Conservation (phyloP, 1,140 invertebrate genomes). For the Bombus vancouverensis region DNA sequence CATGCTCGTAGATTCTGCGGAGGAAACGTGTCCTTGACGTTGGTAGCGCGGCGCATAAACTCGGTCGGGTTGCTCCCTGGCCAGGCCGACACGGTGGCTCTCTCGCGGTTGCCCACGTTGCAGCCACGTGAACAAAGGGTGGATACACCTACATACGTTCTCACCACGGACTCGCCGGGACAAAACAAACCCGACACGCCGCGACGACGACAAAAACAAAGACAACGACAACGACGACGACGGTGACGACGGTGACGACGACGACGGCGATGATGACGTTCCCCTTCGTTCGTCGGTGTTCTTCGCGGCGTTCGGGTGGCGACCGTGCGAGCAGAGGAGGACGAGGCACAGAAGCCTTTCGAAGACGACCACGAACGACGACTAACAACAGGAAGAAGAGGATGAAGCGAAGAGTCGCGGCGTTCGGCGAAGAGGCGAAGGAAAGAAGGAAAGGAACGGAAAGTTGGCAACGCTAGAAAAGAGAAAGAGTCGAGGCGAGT, state of each 20-base stretch:
- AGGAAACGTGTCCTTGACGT: constrained; percentile 42
- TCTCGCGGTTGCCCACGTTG: constrained; percentile 50
- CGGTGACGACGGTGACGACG: too few relatives aligned
- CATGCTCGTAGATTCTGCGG: constrained; percentile 16
- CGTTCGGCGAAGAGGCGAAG: not conserved
- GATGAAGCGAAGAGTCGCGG: not conserved
- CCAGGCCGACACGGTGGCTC: constrained; percentile 32
- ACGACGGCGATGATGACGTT: constrained; percentile 16
- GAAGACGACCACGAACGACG: not conserved
- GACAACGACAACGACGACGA: not conserved
- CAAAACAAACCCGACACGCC: constrained; percentile 64
- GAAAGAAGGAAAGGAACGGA: not conserved
- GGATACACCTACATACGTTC: constrained; percentile 56
- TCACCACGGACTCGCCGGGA: constrained; percentile 66
- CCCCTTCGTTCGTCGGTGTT: constrained; percentile 22
- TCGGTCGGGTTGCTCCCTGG: constrained; percentile 9
- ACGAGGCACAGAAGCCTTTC: constrained; percentile 18
- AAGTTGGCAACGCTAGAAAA: not conserved
- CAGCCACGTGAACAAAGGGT: constrained; percentile 68
- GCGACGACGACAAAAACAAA: not conserved
- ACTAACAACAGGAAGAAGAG: constrained; percentile 21
- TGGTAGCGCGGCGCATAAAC: constrained; percentile 47
- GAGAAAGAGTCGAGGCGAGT: not conserved
- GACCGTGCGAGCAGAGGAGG: constrained; percentile 17
- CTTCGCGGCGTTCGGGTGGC: constrained; percentile 17